phyloP scores from a whole-genome alignment of 2,888 invertebrate genomes.

The Scrobipalpa costella region DNA sequence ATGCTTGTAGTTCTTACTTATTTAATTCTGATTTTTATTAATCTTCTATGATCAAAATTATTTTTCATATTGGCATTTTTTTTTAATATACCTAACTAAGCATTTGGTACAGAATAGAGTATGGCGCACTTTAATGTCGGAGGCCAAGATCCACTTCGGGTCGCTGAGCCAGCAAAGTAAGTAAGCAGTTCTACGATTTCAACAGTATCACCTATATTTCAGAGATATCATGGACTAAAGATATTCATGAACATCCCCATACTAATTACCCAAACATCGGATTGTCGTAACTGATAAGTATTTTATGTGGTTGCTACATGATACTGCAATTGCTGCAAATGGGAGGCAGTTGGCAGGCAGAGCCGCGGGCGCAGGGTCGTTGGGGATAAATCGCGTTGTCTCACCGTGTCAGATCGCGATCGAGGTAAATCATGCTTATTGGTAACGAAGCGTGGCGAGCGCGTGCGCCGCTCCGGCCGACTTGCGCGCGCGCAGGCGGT shows the following conservation, averaged over 20 bases:
- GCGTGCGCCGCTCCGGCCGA: slow-evolving; percentile 26
- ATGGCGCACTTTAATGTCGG: too few relatives aligned
- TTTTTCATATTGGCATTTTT: too few relatives aligned
- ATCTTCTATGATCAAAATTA: too few relatives aligned
- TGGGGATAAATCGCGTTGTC: slow-evolving; percentile 41
- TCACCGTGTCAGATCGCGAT: slow-evolving; percentile 51
- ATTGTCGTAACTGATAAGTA: background rate
- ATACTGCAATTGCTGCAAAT: slow-evolving; percentile 27
- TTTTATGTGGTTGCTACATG: background rate
- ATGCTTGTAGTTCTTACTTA: background rate
- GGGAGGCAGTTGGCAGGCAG: background rate
- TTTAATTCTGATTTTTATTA: too few relatives aligned
- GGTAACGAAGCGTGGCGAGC: slow-evolving; percentile 63
- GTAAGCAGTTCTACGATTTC: too few relatives aligned
- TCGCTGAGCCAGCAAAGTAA: too few relatives aligned
- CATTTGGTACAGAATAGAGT: too few relatives aligned
- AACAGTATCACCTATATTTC: too few relatives aligned
- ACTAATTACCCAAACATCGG: background rate
- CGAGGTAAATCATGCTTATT: slow-evolving; percentile 68
- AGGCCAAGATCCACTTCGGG: too few relatives aligned
- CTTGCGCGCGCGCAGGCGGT: slow-evolving; percentile 4
- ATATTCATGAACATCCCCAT: too few relatives aligned
- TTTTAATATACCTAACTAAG: too few relatives aligned
- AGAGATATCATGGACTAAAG: background rate
- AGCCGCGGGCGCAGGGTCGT: slow-evolving; percentile 24